Conservation (phyloP, 2,797 vertebrate species). For the Gymnothorax reevesii region DNA sequence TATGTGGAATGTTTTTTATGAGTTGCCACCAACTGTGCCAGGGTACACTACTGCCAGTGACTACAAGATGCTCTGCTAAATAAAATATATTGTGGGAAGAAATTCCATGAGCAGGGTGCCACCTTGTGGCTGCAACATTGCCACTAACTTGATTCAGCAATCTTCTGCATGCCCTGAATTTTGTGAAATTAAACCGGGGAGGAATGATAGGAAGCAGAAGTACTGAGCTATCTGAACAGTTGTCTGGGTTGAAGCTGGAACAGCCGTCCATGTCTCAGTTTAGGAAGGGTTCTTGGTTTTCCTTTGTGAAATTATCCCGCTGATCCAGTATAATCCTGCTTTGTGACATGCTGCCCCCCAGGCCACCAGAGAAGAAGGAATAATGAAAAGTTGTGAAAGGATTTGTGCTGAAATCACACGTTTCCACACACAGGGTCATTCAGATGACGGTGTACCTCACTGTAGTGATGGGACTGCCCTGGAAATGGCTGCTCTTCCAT, state of each 20-base stretch:
- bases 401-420: not conserved
- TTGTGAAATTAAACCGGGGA: not conserved
- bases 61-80: not conserved
- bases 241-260: too few relatives aligned
- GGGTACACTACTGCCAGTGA: not conserved
- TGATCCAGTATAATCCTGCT: too few relatives aligned
- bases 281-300: too few relatives aligned
- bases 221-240: too few relatives aligned
- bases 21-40: not conserved
- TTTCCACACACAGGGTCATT: not conserved
- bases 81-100: not conserved
- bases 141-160: not conserved
- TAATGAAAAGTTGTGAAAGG: not conserved
- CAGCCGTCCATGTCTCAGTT: too few relatives aligned
- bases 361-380: not conserved
- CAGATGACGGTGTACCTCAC: not conserved
- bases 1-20: not conserved
- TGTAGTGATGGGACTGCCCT: not conserved
- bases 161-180: not conserved
- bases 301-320: too few relatives aligned
- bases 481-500: not conserved
- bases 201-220: too few relatives aligned
- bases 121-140: conserved; percentile 23
- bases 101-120: not conserved
- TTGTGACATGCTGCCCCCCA: too few relatives aligned